Percentiles rank a stretch among this genome's conserved stretches.
phyloP scores from a whole-genome alignment of 2,797 vertebrate species.

The Alcedo quadribrachys region DNA sequence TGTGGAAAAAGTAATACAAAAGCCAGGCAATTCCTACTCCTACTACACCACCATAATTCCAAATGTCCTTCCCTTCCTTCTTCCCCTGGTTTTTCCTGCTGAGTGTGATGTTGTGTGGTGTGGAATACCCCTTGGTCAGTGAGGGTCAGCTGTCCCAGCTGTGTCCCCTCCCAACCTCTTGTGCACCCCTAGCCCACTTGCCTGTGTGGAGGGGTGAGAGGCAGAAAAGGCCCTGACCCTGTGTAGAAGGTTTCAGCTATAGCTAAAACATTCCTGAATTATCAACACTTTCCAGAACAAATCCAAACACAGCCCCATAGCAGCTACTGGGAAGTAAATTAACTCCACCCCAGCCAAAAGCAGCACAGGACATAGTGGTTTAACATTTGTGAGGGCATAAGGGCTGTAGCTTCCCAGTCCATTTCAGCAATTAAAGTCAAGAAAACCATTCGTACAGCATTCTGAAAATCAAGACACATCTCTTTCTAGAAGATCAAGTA shows the following conservation, averaged over 20 bases:
- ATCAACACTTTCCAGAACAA: background rate
- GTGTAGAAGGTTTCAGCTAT: no score
- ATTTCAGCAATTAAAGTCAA: background rate
- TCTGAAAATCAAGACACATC: background rate
- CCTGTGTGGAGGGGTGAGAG: no score
- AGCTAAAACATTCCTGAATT: background rate
- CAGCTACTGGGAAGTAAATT: background rate
- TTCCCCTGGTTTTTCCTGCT: no score
- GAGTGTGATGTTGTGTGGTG: background rate
- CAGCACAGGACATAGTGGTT: background rate
- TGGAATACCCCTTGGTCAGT: background rate
- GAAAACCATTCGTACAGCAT: background rate
- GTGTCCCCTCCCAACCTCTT: no score
- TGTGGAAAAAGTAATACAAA: background rate
- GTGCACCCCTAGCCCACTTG: no score
- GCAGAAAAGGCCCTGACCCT: no score
- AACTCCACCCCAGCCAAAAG: no score
- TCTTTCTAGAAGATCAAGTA: background rate
- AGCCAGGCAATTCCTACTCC: background rate
- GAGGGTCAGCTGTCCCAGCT: no score
- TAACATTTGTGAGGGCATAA: background rate
- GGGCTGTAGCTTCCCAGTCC: background rate
- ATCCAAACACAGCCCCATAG: background rate
- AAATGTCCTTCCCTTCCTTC: background rate
- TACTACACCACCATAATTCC: no score